Evolutionary conservation across 2,113 vertebrate genomes (phyloP).

Genomic region (Toxotes jaculatrix): DNA sequence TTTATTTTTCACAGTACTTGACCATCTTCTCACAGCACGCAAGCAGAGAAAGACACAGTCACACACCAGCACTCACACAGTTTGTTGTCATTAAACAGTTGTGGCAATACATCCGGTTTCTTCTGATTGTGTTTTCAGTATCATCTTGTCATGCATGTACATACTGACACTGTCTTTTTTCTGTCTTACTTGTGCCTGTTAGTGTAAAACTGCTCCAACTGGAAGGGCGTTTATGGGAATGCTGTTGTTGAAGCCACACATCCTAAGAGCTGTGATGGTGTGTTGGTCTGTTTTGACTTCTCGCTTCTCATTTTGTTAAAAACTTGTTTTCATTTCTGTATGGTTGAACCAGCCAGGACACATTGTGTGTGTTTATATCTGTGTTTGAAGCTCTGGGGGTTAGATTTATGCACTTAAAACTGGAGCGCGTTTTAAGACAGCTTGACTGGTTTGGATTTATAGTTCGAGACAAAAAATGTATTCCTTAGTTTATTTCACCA

Average conservation of each 20-base stretch:
- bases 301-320: neutral
- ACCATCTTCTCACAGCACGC: conserved; percentile 68
- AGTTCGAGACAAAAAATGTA: conserved; percentile 22
- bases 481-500: conserved; percentile 30
- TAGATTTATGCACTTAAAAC: conserved; percentile 21
- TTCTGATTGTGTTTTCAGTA: conserved; percentile 48
- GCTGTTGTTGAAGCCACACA: conserved; percentile 26
- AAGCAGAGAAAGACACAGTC: conserved; percentile 64
- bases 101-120: conserved; percentile 48
- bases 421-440: conserved; percentile 23
- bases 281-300: neutral
- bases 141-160: conserved; percentile 59
- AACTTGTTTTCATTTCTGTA: conserved; percentile 12
- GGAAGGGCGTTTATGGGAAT: conserved; percentile 1
- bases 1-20: conserved; percentile 74
- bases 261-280: conserved; percentile 1
- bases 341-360: conserved; percentile 7
- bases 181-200: conserved; percentile 28
- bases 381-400: conserved; percentile 10
- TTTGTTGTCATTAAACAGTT: conserved; percentile 57
- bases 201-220: neutral
- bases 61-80: conserved; percentile 63
- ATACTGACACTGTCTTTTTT: conserved; percentile 32
- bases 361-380: neutral
- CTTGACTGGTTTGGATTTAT: conserved; percentile 51